Conservation (phyloP, 2,888 invertebrate genomes). For the Junonia oenone region DNA sequence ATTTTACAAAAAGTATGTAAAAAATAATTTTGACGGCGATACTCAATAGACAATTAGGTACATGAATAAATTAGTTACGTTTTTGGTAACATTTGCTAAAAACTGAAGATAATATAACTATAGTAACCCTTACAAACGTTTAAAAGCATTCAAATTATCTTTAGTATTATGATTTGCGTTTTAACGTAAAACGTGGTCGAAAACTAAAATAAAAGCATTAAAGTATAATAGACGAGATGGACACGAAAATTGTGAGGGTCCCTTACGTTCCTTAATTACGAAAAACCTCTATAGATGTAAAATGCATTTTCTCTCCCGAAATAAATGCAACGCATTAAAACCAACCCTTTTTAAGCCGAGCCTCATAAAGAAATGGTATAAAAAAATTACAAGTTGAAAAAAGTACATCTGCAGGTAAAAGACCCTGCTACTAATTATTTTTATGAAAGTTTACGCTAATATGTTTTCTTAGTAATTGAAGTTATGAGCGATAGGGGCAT, state of each 20-base stretch:
- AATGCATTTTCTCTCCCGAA: neutral
- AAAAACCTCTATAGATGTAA: neutral
- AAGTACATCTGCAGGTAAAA: neutral
- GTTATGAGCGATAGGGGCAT: neutral
- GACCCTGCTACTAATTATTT: conserved; percentile 2
- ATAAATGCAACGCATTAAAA: neutral
- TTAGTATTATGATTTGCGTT: too few relatives aligned
- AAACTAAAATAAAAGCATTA: neutral
- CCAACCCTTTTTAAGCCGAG: neutral
- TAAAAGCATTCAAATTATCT: too few relatives aligned
- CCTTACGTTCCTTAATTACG: neutral
- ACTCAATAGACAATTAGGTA: too few relatives aligned
- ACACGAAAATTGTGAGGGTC: neutral
- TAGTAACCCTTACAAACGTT: too few relatives aligned
- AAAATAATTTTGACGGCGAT: too few relatives aligned
- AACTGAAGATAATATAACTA: too few relatives aligned
- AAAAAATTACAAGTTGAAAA: neutral
- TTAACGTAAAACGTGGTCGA: too few relatives aligned
- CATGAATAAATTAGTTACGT: too few relatives aligned
- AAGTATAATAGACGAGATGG: neutral
- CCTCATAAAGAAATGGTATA: neutral
- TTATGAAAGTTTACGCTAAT: conserved; percentile 1
- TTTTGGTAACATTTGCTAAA: too few relatives aligned
- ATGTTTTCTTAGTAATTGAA: conserved; percentile 1
- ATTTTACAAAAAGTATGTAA: too few relatives aligned